Evolutionary conservation across 2,113 vertebrate species (phyloP).

Genomic region (Psilopsiagon aymara): DNA sequence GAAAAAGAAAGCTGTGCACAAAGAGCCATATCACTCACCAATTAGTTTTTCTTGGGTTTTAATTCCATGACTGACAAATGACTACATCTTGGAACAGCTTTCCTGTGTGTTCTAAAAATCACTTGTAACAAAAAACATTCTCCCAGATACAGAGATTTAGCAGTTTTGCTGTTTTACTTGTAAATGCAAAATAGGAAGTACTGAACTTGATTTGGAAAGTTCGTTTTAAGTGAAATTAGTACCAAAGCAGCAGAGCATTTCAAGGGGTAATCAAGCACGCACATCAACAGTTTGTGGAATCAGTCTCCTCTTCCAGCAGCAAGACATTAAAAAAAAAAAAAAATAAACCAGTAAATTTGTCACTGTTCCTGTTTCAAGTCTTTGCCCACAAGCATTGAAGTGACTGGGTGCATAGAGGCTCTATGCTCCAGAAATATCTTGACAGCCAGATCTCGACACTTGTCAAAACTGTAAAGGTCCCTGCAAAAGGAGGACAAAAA

Average conservation of each 20-base stretch:
- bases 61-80: background rate
- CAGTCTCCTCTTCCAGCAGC: background rate
- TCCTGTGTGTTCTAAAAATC: background rate
- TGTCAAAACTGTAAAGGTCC: conserved; percentile 88
- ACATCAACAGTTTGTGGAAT: background rate
- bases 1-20: conserved; percentile 12
- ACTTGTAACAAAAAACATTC: background rate
- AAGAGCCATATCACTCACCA: background rate
- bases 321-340: background rate
- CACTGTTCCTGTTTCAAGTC: conserved; percentile 84
- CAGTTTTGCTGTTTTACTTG: background rate
- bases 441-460: conserved; percentile 80
- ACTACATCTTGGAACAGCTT: background rate
- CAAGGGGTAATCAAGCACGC: background rate
- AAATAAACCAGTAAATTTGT: background rate
- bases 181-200: background rate
- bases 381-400: conserved; percentile 86
- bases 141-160: background rate
- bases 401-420: conserved; percentile 87
- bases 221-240: conserved; percentile 2
- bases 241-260: conserved; percentile 3
- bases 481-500: conserved; percentile 62
- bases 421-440: conserved; percentile 78
- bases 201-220: conserved; percentile 2
- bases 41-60: background rate